These are phyloP conservation scores for Rhagium mordax DNA, from an alignment of 2,888 invertebrate species.

Conservation along the genomic window DNA sequence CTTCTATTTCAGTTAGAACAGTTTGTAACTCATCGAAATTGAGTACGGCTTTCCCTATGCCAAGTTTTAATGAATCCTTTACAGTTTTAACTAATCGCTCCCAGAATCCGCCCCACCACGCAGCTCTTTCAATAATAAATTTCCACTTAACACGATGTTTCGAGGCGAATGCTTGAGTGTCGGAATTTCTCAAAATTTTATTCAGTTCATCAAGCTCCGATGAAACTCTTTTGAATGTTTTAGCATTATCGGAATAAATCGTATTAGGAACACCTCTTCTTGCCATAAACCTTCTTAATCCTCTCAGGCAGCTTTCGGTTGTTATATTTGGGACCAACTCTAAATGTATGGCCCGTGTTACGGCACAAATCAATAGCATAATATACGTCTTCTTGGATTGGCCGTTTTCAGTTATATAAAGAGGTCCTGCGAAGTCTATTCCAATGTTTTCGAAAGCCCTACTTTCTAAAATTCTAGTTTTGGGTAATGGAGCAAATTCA, in stretches of 20 bases:
- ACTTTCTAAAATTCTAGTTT: neutral
- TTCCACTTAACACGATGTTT: neutral
- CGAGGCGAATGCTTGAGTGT: neutral
- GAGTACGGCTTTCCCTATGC: neutral
- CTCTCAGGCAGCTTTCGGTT: too few species aligned
- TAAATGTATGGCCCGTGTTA: too few species aligned
- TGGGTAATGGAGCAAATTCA: neutral
- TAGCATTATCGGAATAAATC: too few species aligned
- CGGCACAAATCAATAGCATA: too few species aligned
- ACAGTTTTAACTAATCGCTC: neutral
- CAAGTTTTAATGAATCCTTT: neutral
- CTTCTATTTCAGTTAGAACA: too few species aligned
- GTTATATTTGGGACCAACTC: neutral
- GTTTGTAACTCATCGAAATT: neutral
- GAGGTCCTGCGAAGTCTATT: too few species aligned
- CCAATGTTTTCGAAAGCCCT: neutral
- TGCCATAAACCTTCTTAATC: too few species aligned
- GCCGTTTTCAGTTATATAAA: neutral
- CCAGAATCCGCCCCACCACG: neutral
- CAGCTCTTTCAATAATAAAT: slow-evolving; percentile 8
- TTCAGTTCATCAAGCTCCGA: neutral
- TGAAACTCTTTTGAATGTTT: neutral
- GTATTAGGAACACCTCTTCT: too few species aligned
- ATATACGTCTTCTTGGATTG: neutral
- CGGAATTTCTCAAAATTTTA: neutral